These are phyloP conservation scores for Odiellus spinosus DNA, from an alignment of 2,888 invertebrate genomes.

Conservation along the genomic window DNA sequence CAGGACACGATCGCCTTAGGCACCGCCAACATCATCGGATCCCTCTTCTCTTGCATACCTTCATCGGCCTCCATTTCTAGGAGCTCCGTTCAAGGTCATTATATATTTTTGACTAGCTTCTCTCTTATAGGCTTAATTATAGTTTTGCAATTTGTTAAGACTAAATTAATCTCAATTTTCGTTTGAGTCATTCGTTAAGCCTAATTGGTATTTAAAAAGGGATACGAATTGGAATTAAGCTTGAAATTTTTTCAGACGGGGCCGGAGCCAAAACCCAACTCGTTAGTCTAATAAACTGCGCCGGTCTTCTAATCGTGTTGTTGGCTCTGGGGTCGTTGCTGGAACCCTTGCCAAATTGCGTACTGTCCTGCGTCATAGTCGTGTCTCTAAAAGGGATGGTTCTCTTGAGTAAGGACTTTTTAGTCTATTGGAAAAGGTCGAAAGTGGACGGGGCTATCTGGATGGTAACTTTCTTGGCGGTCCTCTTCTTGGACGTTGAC, in stretches of 20 bases:
- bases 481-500: slow-evolving; percentile 64
- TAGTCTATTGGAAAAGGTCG: slow-evolving; percentile 55
- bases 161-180: no score
- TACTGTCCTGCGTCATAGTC: slow-evolving; percentile 62
- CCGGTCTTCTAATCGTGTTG: slow-evolving; percentile 55
- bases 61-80: slow-evolving; percentile 35
- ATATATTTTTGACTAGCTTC: no score
- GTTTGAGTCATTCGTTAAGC: no score
- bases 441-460: slow-evolving; percentile 63
- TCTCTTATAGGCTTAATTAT: no score
- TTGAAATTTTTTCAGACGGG: slow-evolving; percentile 43
- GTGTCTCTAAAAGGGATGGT: slow-evolving; percentile 62
- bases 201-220: no score
- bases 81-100: slow-evolving; percentile 47
- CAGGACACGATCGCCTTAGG: slow-evolving; percentile 34
- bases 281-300: slow-evolving; percentile 60
- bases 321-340: slow-evolving; percentile 77
- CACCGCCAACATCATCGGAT: slow-evolving; percentile 27
- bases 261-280: slow-evolving; percentile 66
- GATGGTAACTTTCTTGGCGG: slow-evolving; percentile 58
- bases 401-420: slow-evolving; percentile 49
- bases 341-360: slow-evolving; percentile 62
- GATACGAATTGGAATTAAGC: no score
- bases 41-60: slow-evolving; percentile 34
- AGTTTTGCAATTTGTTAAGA: no score